Percentiles rank a stretch among this genome's conserved stretches.
phyloP scores from a whole-genome alignment of 2,888 invertebrate species.

The Drosophila kuntzei region DNA sequence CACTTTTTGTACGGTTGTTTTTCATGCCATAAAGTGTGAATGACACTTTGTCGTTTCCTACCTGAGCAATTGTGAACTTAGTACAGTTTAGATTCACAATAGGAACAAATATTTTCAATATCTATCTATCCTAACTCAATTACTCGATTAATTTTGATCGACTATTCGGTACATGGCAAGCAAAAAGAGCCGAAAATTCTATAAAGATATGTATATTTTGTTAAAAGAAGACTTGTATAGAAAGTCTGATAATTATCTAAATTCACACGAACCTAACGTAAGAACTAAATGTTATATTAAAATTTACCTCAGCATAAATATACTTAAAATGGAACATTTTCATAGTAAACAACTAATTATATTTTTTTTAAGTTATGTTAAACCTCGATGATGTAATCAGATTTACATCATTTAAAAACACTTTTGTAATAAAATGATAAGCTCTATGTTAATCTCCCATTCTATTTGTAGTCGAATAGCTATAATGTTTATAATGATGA shows the following conservation, averaged over 20 bases:
- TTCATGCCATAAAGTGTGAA: slow-evolving; percentile 47
- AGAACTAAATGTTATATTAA: too few relatives aligned
- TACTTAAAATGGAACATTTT: too few relatives aligned
- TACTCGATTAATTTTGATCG: background rate
- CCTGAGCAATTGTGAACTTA: slow-evolving; percentile 20
- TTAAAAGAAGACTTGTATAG: too few relatives aligned
- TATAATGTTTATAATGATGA: slow-evolving; percentile 11
- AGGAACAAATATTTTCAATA: too few relatives aligned
- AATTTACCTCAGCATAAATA: too few relatives aligned
- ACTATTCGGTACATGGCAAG: background rate
- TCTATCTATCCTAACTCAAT: background rate
- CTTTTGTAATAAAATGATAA: background rate
- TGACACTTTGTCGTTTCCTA: slow-evolving; percentile 50
- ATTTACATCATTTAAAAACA: background rate
- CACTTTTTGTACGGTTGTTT: slow-evolving; percentile 42
- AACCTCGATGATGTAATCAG: background rate
- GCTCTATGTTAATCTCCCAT: background rate
- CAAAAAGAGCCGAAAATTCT: background rate
- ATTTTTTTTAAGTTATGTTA: too few relatives aligned
- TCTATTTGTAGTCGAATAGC: slow-evolving; percentile 3
- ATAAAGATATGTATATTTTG: background rate
- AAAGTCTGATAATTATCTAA: too few relatives aligned
- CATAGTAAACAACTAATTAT: background rate
- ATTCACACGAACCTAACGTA: too few relatives aligned
- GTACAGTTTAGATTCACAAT: slow-evolving; percentile 17